Evolutionary conservation across 2,113 vertebrate genomes (phyloP), one percentile per base, ranked within the genome.

Genomic region (Stomatorhinus ivindoensis): DNA sequence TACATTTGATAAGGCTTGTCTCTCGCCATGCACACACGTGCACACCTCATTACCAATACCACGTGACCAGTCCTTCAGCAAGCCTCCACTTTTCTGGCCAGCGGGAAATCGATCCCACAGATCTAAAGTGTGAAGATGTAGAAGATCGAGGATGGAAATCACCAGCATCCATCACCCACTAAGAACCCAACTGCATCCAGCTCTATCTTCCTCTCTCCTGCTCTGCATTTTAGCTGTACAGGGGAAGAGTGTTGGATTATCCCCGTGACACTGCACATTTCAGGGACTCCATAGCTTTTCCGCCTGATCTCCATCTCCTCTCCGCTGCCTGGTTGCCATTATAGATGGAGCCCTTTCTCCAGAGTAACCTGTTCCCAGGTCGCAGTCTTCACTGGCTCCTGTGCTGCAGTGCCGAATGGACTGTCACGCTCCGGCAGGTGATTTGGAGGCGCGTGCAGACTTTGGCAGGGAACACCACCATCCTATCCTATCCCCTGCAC

Each of bases 251-350:
- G 21, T 35, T 61, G 82, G 90, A 86, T 17, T 84, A 46, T 48
- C 17, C 19, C 86, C n/a, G 3, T 53, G 58, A 88, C 1, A 21
- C 69, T 46, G 39, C 39, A 48, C 47, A 86, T 48, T 13, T 86
- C 50, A 53, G n/a, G 10, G 10, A 39, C 83, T 69, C 1, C 89
- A 91, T 83, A 89, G 88, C 90, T 91, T 91, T 87, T 86, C 51
- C 90, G 88, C 89, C 91, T 50, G 19, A 9, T 47, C 90, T 86
- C 90, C 91, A 90, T 85, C 65, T 92, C 92, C 91, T 91, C 91
- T 93, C 91, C 90, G 91, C 91, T 93, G 93, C 92, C 90, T 94
- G 19, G 61, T 42, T 21, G 31, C 10, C 27, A 3, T 9, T 39
- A 39, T 9, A 13, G 93, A 86, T 50, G 46, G 84, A 86, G 46